Evolutionary conservation across 2,888 invertebrate species (phyloP).

Genomic region (Troides oblongomaculatus): DNA sequence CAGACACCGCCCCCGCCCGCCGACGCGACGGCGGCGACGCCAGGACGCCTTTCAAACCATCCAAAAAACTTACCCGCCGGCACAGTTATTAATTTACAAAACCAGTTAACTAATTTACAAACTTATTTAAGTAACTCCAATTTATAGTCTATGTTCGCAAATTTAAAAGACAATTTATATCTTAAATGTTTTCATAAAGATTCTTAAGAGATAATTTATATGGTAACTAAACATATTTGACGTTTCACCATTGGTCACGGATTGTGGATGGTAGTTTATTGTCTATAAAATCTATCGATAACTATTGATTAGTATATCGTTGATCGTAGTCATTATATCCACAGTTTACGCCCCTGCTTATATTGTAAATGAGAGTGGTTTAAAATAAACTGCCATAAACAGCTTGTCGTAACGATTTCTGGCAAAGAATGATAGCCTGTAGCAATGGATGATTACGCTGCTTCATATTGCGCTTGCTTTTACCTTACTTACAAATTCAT

Average conservation of each 20-base stretch:
- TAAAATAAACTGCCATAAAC: neutral
- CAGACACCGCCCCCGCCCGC: constrained; percentile 35
- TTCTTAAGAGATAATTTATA: neutral
- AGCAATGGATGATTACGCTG: too few species aligned
- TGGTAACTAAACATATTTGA: neutral
- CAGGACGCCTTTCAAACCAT: constrained; percentile 33
- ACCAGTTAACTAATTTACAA: neutral
- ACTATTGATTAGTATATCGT: neutral
- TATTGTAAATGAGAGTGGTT: neutral
- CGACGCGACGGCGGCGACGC: constrained; percentile 42
- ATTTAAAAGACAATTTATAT: neutral
- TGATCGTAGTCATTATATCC: neutral
- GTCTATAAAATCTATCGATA: neutral
- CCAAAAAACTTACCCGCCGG: constrained; percentile 15
- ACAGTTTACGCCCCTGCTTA: neutral
- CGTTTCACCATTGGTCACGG: neutral
- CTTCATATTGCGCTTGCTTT: too few species aligned
- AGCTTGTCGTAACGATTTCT: too few species aligned
- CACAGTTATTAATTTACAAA: constrained; percentile 13
- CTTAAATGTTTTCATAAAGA: too few species aligned
- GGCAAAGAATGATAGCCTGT: too few species aligned
- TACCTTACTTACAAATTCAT: too few species aligned
- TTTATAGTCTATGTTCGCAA: neutral
- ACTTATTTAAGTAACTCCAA: neutral
- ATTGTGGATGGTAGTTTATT: neutral